These are phyloP conservation scores for Lamprologus tigripictilis DNA, from an alignment of 2,113 vertebrate species.

Conservation along the genomic window DNA sequence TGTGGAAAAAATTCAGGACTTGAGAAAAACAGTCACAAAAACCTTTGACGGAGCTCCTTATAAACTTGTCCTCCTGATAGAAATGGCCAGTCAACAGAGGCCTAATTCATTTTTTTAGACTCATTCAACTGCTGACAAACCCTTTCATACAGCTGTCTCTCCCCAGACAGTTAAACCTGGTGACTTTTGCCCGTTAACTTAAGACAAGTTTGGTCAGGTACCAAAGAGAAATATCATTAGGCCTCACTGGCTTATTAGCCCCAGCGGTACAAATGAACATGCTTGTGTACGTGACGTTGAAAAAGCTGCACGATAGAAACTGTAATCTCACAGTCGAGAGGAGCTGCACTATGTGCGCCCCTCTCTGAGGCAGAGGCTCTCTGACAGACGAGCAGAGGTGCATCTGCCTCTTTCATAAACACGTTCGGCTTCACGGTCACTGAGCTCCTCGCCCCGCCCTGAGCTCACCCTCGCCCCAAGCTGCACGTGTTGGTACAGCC, in stretches of 20 bases:
- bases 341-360: conserved; percentile 42
- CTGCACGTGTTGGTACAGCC: background rate
- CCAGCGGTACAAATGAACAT: conserved; percentile 19
- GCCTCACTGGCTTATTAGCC: conserved; percentile 15
- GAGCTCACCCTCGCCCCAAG: conserved; percentile 37
- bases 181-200: background rate
- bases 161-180: background rate
- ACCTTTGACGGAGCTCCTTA: fast-evolving
- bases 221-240: conserved; percentile 40
- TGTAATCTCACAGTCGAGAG: conserved; percentile 65
- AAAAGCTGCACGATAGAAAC: conserved; percentile 62
- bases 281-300: conserved; percentile 32
- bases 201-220: conserved; percentile 57
- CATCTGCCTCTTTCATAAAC: conserved; percentile 53
- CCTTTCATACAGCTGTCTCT: background rate
- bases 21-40: background rate
- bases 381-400: conserved; percentile 27
- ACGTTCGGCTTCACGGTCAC: conserved; percentile 11
- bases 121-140: background rate
- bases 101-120: fast-evolving
- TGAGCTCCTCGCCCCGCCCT: background rate
- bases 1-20: background rate
- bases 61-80: background rate
- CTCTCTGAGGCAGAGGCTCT: conserved; percentile 15
- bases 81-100: background rate